Evolutionary conservation across 2,113 vertebrate species (phyloP).

Genomic region (Trichechus manatus): DNA sequence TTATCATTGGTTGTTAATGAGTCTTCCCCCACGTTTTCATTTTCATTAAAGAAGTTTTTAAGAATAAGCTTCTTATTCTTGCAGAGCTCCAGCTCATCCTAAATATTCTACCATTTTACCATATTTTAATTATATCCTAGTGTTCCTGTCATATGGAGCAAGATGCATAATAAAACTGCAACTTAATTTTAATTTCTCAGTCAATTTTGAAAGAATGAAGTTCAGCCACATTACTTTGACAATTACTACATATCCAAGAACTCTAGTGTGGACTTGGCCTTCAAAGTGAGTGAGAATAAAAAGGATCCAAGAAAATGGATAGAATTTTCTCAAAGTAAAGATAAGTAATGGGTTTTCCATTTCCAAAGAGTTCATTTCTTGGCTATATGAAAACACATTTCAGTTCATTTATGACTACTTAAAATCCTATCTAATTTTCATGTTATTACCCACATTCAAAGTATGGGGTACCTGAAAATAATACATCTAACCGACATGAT

Average conservation of each 20-base stretch:
- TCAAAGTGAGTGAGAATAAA: slow-evolving; percentile 42
- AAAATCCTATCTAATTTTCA: slow-evolving; percentile 46
- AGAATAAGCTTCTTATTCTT: slow-evolving; percentile 5
- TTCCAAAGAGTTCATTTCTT: slow-evolving; percentile 65
- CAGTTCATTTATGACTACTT: slow-evolving; percentile 40
- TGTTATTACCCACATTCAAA: slow-evolving; percentile 7
- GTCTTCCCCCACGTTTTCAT: too few species aligned
- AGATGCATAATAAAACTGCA: not conserved
- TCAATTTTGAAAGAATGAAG: slow-evolving; percentile 50
- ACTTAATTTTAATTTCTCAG: slow-evolving; percentile 58
- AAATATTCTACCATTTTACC: not conserved
- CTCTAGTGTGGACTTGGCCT: not conserved
- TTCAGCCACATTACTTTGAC: not conserved
- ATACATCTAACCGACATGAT: not conserved
- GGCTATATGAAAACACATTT: slow-evolving; percentile 43
- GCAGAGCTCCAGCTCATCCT: not conserved
- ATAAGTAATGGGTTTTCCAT: slow-evolving; percentile 61
- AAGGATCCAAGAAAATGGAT: slow-evolving; percentile 38
- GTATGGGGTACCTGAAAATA: not conserved
- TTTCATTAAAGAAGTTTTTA: slow-evolving; percentile 13
- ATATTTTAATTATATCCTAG: not conserved
- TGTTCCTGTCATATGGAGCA: not conserved
- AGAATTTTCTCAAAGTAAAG: slow-evolving; percentile 60
- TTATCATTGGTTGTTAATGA: too few species aligned
- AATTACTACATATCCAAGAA: slow-evolving; percentile 14